phyloP scores from a whole-genome alignment of 2,113 vertebrate species.

The Aptenodytes forsteri region DNA sequence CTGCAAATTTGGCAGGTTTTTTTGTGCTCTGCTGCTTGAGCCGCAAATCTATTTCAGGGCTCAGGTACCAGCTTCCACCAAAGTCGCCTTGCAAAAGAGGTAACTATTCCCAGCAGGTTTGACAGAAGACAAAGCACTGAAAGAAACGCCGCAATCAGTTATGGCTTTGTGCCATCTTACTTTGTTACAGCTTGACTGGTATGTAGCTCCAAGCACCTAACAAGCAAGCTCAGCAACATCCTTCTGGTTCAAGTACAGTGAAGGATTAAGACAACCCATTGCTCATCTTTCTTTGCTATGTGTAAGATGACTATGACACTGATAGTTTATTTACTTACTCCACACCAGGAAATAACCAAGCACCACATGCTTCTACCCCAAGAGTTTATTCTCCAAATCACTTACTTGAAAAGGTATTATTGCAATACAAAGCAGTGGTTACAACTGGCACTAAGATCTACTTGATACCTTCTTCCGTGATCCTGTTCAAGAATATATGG shows the following conservation, averaged over 20 bases:
- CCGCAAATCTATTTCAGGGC: background rate
- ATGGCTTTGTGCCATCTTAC: background rate
- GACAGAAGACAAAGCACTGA: background rate
- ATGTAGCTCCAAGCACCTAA: background rate
- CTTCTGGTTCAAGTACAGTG: background rate
- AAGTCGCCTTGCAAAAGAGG: background rate
- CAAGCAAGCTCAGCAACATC: background rate
- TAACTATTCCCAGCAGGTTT: background rate
- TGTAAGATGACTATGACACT: background rate
- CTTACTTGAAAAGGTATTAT: background rate
- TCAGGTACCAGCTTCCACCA: background rate
- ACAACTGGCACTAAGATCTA: background rate
- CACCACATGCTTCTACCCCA: background rate
- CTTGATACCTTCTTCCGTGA: background rate
- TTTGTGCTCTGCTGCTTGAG: background rate
- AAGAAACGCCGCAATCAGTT: accelerated
- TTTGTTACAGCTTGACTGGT: background rate
- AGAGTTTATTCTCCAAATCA: background rate
- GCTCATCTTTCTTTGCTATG: background rate
- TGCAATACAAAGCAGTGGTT: background rate
- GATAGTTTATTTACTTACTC: background rate
- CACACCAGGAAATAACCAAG: background rate
- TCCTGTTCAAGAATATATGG: background rate
- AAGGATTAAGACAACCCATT: background rate
- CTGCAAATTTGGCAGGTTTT: background rate